Evolutionary conservation across 2,113 vertebrate genomes (phyloP).

Genomic region (Gadus chalcogrammus): DNA sequence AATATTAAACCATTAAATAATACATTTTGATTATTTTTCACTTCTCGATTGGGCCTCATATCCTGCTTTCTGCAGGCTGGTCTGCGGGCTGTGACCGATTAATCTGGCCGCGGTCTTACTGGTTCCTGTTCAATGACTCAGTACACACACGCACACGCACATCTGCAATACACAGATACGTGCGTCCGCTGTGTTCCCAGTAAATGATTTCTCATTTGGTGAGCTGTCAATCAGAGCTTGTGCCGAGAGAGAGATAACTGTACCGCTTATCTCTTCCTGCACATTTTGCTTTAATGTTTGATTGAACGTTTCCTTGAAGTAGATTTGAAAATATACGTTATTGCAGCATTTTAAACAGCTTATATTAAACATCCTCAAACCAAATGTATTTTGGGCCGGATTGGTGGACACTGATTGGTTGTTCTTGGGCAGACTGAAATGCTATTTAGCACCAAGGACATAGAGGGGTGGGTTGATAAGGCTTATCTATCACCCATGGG

Average conservation of each 20-base stretch:
- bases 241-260: slow-evolving; percentile 48
- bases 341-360: background rate
- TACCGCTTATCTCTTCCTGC: too few species aligned
- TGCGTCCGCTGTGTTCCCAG: slow-evolving; percentile 45
- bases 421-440: slow-evolving; percentile 48
- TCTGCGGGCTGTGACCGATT: too few species aligned
- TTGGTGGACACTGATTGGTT: slow-evolving; percentile 38
- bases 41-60: too few species aligned
- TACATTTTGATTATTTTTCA: too few species aligned
- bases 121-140: too few species aligned
- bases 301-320: too few species aligned
- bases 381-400: background rate
- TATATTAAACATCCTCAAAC: background rate
- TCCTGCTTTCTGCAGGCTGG: too few species aligned
- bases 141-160: too few species aligned
- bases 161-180: slow-evolving; percentile 49
- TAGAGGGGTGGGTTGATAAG: slow-evolving; percentile 11
- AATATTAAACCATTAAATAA: too few species aligned
- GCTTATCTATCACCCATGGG: slow-evolving; percentile 4
- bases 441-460: slow-evolving; percentile 65
- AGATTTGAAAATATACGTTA: too few species aligned
- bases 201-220: slow-evolving; percentile 70
- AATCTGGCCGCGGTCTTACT: too few species aligned
- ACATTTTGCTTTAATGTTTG: too few species aligned
- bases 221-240: slow-evolving; percentile 61